Evolutionary conservation across 2,113 vertebrate genomes (phyloP).

Genomic region (Cephalopholis sonnerati): DNA sequence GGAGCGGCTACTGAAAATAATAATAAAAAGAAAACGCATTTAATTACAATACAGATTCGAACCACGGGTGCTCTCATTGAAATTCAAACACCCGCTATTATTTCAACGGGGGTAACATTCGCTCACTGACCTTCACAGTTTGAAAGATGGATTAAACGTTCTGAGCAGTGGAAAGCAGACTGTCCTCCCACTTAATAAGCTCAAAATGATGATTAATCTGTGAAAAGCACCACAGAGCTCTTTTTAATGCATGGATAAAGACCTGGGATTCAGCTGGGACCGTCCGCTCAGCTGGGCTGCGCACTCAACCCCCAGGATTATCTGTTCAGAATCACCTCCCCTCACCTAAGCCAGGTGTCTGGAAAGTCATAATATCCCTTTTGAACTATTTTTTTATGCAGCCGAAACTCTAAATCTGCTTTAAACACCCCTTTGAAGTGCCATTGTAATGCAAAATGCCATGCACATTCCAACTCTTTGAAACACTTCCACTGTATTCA

Average conservation of each 20-base stretch:
- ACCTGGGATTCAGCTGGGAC: slow-evolving; percentile 69
- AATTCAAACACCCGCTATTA: slow-evolving; percentile 73
- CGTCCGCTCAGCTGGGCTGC: slow-evolving; percentile 41
- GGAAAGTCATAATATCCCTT: slow-evolving; percentile 42
- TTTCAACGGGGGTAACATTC: slow-evolving; percentile 69
- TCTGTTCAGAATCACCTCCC: slow-evolving; percentile 51
- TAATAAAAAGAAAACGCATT: slow-evolving; percentile 46
- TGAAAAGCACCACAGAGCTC: slow-evolving; percentile 70
- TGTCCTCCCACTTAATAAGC: slow-evolving; percentile 84
- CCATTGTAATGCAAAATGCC: slow-evolving; percentile 32
- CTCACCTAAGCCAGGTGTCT: slow-evolving; percentile 62
- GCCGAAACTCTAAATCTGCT: slow-evolving; percentile 41
- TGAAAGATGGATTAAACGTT: slow-evolving; percentile 85
- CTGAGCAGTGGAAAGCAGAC: slow-evolving; percentile 75
- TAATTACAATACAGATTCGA: slow-evolving; percentile 56
- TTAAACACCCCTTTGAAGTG: slow-evolving; percentile 59
- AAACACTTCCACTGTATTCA: slow-evolving; percentile 43
- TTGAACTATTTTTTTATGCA: slow-evolving; percentile 46
- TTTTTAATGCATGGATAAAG: slow-evolving; percentile 77
- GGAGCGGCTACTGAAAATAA: slow-evolving; percentile 27
- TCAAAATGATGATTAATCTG: slow-evolving; percentile 87
- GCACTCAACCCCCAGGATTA: slow-evolving; percentile 59
- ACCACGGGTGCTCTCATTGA: slow-evolving; percentile 60
- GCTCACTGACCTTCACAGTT: slow-evolving; percentile 85
- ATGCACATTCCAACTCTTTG: slow-evolving; percentile 22